Evolutionary conservation across 2,888 invertebrate genomes (phyloP).

Genomic region (Palloptera scutellata): DNA sequence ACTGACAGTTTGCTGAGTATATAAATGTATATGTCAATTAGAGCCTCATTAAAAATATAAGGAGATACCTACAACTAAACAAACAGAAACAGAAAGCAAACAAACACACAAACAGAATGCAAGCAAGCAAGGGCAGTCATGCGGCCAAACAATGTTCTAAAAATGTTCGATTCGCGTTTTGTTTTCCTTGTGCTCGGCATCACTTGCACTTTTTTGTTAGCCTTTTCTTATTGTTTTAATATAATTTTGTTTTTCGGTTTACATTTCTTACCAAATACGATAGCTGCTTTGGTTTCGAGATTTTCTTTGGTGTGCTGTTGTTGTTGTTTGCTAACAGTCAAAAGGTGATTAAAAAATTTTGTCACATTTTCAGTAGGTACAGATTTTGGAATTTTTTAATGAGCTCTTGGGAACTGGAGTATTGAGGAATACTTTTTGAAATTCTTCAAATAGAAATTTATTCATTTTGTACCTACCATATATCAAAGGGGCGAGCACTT

Average conservation of each 20-base stretch:
- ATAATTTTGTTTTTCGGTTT: slow-evolving; percentile 4
- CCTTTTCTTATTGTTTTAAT: slow-evolving; percentile 19
- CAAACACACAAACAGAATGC: neutral
- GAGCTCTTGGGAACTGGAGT: slow-evolving; percentile 46
- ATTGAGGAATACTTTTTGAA: slow-evolving; percentile 15
- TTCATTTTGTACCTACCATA: slow-evolving; percentile 14
- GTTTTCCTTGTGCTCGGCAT: slow-evolving; percentile 37
- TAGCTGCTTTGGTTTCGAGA: slow-evolving; percentile 4
- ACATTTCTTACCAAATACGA: slow-evolving; percentile 1
- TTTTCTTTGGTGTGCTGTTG: slow-evolving; percentile 4
- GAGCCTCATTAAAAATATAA: slow-evolving; percentile 60
- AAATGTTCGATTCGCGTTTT: slow-evolving; percentile 19
- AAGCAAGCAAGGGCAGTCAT: slow-evolving; percentile 1
- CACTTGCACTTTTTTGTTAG: slow-evolving; percentile 54
- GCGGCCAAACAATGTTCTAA: slow-evolving; percentile 12
- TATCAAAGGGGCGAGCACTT: too few species aligned
- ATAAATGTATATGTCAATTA: slow-evolving; percentile 63
- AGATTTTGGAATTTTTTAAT: slow-evolving; percentile 62
- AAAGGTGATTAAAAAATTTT: slow-evolving; percentile 61
- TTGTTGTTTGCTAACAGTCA: slow-evolving; percentile 28
- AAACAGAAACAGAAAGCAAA: neutral
- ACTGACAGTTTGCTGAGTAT: slow-evolving; percentile 36
- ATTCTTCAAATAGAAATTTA: slow-evolving; percentile 24
- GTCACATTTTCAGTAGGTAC: slow-evolving; percentile 59
- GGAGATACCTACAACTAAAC: slow-evolving; percentile 26